Evolutionary conservation across 2,797 vertebrate genomes (phyloP), one percentile per base, ranked within the genome.

Genomic region (Acrossocheilus fasciatus): DNA sequence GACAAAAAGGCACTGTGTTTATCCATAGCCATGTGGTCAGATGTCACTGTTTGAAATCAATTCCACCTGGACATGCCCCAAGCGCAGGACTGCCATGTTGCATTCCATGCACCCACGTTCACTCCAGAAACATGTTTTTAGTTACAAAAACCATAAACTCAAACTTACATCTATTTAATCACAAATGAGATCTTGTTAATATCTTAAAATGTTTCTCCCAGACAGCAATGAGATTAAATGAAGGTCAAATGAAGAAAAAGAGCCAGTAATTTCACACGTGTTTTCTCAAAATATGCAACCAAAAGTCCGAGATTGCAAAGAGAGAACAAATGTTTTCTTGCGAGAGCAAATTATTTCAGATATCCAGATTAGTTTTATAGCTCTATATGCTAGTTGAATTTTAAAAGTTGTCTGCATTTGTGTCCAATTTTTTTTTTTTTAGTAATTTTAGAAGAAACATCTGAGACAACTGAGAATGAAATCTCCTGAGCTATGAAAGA

Each of bases 1-100:
- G 77, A 84, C 34, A 73, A 30, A 85, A 83, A 88, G 87, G 80
- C 87, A 88, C 87, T 78, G 75, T 70, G 68, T 82, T 73, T 69
- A 69, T 78, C 74, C 74, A 34, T 34, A 76, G 50, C 43, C 66
- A 62, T 77, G 72, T 85, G 66, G 47, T 81, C 39, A n/a, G 11
- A 76, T n/a, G 23, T 62, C 52, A 82, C 9, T 69, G 47, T 30
- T 74, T 41, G 54, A 81, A 81, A 85, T 69, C 52, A 78, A 12
- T 34, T 77, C 17, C 62, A 78, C 64, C 74, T 84, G 83, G 74
- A 84, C 14, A 20, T 66, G 72, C 82, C 57, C 57, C 57, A 82
- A 73, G 69, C 39, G 15, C 50, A 26, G 14, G 20, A 15, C 69
- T 41, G 54, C 41, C 3, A 52, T 43, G 47, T 20, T 41, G 68